Base-by-base conservation (phyloP, 2,888 invertebrate genomes). In the Syritta pipiens region DNA sequence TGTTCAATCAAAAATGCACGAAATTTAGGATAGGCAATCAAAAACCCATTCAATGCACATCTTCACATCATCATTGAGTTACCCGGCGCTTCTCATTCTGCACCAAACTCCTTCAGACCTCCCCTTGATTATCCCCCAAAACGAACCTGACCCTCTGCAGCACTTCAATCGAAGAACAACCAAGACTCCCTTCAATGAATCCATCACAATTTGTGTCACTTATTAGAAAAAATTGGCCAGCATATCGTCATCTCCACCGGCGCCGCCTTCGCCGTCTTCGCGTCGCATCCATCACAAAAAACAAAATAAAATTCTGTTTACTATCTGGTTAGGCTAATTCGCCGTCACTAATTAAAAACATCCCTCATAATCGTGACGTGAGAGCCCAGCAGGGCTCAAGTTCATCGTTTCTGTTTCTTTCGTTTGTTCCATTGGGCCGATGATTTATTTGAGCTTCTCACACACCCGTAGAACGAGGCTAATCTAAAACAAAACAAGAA, bases 401-500 rank as follows among this genome's bases (percentile, higher is more conserved):
- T 68, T 60, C 60, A 53, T 63, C 55, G 40, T 53, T 68, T 32
- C 32, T 35, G 46, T 20, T 46, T 46, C 37, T 30, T 28, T n/a
- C n/a, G n/a, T n/a, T n/a, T n/a, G n/a, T 22, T 22, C 5, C 5
- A 30, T 46, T 68, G n/a, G n/a, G 59, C 10, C 22, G 44, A 76
- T 76, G 57, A 76, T 57, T 76, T 76, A 76, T 76, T 76, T 71
- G 69, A 59, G 28, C 49, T 71, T 76, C 76, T 63, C 76, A 76
- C 71, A 69, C 55, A 55, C 60, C 76, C 55, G 57, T 63, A 71
- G 44, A 57, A 63, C 20, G n/a, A n/a, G n/a, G 55, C 32, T 44
- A 35, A 53, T 62, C 35, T 62, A 19, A 63, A 57, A 71, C 71
- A 71, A 76, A n/a, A n/a, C n/a, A 76, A 51, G 69, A 63, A 71